Evolutionary conservation across 2,888 invertebrate genomes (phyloP).

Genomic region (Euspilapteryx auroguttella): DNA sequence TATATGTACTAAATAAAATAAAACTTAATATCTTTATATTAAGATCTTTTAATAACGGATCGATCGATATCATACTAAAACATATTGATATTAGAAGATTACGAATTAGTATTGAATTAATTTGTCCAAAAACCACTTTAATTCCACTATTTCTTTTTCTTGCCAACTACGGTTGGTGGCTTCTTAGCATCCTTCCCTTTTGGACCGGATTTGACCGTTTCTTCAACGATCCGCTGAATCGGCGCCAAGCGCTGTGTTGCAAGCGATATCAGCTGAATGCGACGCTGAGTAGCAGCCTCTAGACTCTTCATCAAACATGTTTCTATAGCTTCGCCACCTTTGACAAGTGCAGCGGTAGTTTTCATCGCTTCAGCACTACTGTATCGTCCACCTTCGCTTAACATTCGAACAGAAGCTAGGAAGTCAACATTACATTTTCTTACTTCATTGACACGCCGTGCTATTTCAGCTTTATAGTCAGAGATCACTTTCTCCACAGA

Average conservation of each 20-base stretch:
- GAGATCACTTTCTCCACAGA: slow-evolving; percentile 20
- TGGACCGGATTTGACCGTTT: too few species aligned
- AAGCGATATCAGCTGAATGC: slow-evolving; percentile 16
- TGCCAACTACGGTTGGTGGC: too few species aligned
- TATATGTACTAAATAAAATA: too few species aligned
- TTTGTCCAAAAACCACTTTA: too few species aligned
- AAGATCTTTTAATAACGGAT: too few species aligned
- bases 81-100: too few species aligned
- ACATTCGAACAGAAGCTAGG: slow-evolving; percentile 22
- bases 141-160: too few species aligned
- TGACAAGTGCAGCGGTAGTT: slow-evolving; percentile 16
- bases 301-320: slow-evolving; percentile 14
- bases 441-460: slow-evolving; percentile 26
- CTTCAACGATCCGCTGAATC: slow-evolving; percentile 18
- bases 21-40: too few species aligned
- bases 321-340: slow-evolving; percentile 27
- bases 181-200: too few species aligned
- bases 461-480: slow-evolving; percentile 16
- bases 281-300: slow-evolving; percentile 21
- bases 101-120: too few species aligned
- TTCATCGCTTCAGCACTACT: slow-evolving; percentile 24
- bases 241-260: slow-evolving; percentile 22
- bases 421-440: slow-evolving; percentile 35
- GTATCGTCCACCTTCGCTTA: slow-evolving; percentile 29
- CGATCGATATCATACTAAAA: too few species aligned